Evolutionary conservation across 2,888 invertebrate genomes (phyloP).

Genomic region (Stictocephala bisonia): DNA sequence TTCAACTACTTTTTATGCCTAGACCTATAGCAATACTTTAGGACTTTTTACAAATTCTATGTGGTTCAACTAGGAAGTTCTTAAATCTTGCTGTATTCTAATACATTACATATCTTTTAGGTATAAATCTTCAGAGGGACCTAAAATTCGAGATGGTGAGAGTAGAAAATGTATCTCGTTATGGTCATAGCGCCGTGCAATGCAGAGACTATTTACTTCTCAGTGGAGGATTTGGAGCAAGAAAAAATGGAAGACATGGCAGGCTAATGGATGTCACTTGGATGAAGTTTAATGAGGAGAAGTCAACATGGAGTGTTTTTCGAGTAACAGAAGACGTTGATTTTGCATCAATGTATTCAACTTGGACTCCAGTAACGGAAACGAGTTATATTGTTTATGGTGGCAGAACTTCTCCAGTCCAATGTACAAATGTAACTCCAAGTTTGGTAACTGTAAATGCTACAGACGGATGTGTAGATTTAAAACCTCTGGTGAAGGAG

Average conservation of each 20-base stretch:
- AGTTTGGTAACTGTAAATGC: constrained; percentile 33
- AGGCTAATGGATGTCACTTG: constrained; percentile 5
- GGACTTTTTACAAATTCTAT: too few species aligned
- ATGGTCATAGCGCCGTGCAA: background rate
- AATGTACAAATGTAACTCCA: constrained; percentile 48
- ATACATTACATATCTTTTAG: too few species aligned
- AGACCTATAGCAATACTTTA: too few species aligned
- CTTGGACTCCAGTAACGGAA: background rate
- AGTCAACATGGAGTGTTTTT: too few species aligned
- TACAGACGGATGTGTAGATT: constrained; percentile 50
- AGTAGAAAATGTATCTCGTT: constrained; percentile 1
- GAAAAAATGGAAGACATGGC: constrained; percentile 3
- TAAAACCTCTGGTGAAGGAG: constrained; percentile 1
- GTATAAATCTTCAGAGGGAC: too few species aligned
- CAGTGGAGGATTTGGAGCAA: constrained; percentile 1
- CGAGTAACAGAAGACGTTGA: background rate
- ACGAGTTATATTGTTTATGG: constrained; percentile 58
- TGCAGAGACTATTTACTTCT: background rate
- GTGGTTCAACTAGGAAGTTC: too few species aligned
- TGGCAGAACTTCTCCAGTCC: constrained; percentile 64
- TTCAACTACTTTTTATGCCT: too few species aligned
- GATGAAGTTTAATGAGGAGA: background rate
- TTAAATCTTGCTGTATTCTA: too few species aligned
- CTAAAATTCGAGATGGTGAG: background rate
- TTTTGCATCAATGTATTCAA: constrained; percentile 8